Conservation (phyloP, 2,797 vertebrate genomes). For the Cyprinella venusta region DNA sequence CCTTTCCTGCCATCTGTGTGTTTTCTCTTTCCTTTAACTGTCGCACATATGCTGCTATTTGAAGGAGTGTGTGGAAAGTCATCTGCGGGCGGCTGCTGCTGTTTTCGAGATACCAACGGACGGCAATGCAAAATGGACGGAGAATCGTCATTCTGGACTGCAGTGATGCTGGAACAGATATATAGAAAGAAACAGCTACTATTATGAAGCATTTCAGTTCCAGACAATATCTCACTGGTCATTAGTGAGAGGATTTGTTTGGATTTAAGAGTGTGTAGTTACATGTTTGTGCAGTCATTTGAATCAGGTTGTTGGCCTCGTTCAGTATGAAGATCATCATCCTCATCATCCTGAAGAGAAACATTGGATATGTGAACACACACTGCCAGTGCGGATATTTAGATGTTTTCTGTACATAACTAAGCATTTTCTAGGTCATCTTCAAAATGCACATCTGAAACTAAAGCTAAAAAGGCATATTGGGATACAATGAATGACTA, state of each 20-base stretch:
- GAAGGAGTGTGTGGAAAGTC: neutral
- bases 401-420: neutral
- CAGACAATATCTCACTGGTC: neutral
- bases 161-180: neutral
- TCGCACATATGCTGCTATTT: neutral
- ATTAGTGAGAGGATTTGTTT: neutral
- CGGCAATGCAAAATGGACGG: neutral
- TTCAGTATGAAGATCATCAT: neutral
- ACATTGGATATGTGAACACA: slow-evolving; percentile 2
- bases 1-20: neutral
- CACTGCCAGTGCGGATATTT: neutral
- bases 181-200: neutral
- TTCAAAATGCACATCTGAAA: neutral
- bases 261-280: neutral
- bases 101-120: neutral
- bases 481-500: neutral
- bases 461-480: neutral
- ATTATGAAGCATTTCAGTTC: neutral
- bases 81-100: no score
- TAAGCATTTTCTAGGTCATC: neutral
- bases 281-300: slow-evolving; percentile 18
- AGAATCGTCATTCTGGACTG: neutral
- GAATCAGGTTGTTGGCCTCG: neutral
- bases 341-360: neutral
- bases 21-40: slow-evolving; percentile 26